Evolutionary conservation across 2,113 vertebrate genomes (phyloP).

Genomic region (Dascyllus trimaculatus): DNA sequence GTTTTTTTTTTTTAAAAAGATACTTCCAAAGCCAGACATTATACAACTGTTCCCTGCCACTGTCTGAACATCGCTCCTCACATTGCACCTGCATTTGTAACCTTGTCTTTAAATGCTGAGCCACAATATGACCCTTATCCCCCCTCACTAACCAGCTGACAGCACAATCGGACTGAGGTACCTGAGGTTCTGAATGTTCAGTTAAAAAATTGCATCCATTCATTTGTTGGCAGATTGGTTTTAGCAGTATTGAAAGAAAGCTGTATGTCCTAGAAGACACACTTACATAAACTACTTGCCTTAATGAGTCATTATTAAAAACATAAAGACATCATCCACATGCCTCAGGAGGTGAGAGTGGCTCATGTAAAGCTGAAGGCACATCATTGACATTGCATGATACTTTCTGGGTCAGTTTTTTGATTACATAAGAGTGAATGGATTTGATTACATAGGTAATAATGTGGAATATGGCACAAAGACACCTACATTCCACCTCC

Average conservation of each 20-base stretch:
- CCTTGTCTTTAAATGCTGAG: too few species aligned
- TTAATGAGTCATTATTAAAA: constrained; percentile 5
- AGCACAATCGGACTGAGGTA: too few species aligned
- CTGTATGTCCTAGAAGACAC: too few species aligned
- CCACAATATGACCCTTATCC: too few species aligned
- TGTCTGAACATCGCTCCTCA: too few species aligned
- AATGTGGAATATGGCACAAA: constrained; percentile 20
- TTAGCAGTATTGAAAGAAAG: too few species aligned
- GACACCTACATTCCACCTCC: background rate
- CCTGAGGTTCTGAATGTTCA: background rate
- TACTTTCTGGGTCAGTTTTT: constrained; percentile 47
- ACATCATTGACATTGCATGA: constrained; percentile 12
- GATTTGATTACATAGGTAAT: background rate
- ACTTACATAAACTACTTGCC: background rate
- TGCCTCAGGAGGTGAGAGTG: background rate
- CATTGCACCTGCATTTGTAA: too few species aligned
- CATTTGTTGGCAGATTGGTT: background rate
- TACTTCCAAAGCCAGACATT: too few species aligned
- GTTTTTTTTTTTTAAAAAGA: too few species aligned
- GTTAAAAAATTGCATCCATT: background rate
- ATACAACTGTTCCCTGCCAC: too few species aligned
- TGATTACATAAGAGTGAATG: constrained; percentile 29
- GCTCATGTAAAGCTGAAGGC: constrained; percentile 20
- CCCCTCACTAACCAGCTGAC: too few species aligned
- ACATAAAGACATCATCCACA: background rate